Percentiles rank a stretch among this genome's conserved stretches.
Evolutionary conservation across 2,113 vertebrate genomes (phyloP).

Genomic region (Podocnemis expansa): DNA sequence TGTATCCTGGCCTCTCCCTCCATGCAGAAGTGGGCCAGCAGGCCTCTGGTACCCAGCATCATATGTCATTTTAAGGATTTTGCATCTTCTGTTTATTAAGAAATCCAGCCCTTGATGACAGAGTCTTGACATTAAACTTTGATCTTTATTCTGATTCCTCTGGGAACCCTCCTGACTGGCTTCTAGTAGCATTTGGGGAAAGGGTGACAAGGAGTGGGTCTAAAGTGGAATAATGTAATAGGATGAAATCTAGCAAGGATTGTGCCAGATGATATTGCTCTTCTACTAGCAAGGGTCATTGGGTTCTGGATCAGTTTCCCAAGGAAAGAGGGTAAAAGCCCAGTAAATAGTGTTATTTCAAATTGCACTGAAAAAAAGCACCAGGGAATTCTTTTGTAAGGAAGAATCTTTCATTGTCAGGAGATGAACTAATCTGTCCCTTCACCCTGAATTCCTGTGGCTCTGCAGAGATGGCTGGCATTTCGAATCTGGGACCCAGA

Average conservation of each 20-base stretch:
- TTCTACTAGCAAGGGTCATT: neutral
- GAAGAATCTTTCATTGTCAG: neutral
- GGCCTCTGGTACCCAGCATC: neutral
- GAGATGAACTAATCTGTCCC: neutral
- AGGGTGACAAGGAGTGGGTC: neutral
- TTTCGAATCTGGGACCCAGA: neutral
- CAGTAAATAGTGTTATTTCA: neutral
- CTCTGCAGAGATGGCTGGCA: neutral
- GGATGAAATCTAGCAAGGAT: neutral
- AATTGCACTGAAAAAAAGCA: neutral
- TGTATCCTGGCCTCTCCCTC: neutral
- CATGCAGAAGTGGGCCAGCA: neutral
- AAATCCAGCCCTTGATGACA: neutral
- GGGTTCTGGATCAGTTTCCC: neutral
- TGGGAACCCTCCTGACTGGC: neutral
- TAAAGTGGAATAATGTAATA: neutral
- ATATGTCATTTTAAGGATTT: neutral
- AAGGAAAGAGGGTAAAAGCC: neutral
- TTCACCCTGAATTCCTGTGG: neutral
- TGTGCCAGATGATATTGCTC: neutral
- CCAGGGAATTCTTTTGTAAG: neutral
- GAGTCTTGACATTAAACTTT: neutral
- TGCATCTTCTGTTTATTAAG: neutral
- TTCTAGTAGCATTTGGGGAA: neutral
- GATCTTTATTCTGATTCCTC: neutral